These are phyloP conservation scores for Drosophila nikananu DNA, from an alignment of 1,140 invertebrate genomes.

Conservation along the genomic window DNA sequence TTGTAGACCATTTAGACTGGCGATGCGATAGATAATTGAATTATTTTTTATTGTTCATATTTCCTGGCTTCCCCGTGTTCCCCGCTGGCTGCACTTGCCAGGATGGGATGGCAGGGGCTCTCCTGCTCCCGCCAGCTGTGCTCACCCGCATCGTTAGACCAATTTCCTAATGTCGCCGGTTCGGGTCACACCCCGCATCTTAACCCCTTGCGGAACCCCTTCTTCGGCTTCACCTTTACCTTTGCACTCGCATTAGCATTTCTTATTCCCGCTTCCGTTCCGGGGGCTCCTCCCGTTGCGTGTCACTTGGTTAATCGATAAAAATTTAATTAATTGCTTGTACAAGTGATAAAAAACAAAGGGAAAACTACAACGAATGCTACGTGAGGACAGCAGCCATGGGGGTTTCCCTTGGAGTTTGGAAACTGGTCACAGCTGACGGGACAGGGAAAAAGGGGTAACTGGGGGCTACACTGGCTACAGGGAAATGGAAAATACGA, in stretches of 20 bases:
- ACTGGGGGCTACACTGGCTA: background rate
- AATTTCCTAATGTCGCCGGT: constrained; percentile 66
- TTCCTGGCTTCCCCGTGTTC: constrained; percentile 49
- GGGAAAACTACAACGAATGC: constrained; percentile 7
- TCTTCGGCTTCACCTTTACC: background rate
- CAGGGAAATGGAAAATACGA: background rate
- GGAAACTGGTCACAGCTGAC: constrained; percentile 65
- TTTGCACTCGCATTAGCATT: constrained; percentile 46
- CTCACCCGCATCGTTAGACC: constrained; percentile 79
- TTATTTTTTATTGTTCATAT: constrained; percentile 76
- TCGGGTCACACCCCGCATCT: constrained; percentile 59
- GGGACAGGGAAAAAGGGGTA: constrained; percentile 13
- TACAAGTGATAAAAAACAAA: constrained; percentile 62
- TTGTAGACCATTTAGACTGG: constrained; percentile 72
- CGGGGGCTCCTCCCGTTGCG: constrained; percentile 12
- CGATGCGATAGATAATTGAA: constrained; percentile 74
- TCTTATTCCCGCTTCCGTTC: constrained; percentile 13
- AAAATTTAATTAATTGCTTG: constrained; percentile 75
- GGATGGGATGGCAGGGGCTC: background rate
- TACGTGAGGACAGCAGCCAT: background rate
- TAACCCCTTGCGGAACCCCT: background rate
- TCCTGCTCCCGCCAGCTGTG: constrained; percentile 49
- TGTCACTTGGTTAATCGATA: constrained; percentile 76
- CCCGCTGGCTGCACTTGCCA: constrained; percentile 65
- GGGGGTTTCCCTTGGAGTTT: background rate